Conservation (phyloP, 2,888 invertebrate species). For the Agrilus cyanescens region DNA sequence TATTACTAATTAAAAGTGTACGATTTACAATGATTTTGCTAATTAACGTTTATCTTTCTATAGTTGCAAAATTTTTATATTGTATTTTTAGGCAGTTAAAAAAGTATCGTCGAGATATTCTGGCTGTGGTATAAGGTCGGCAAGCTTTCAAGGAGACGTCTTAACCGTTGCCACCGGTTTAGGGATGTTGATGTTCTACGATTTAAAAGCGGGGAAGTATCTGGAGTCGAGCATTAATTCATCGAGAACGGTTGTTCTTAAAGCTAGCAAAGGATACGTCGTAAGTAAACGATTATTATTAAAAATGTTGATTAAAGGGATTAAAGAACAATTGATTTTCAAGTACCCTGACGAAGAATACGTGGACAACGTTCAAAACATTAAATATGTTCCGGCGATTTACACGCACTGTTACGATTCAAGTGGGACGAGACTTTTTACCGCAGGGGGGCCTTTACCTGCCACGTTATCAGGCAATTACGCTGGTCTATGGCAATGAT, state of each 20-base stretch:
- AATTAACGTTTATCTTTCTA: no score
- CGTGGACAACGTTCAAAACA: constrained; percentile 70
- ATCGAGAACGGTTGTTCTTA: constrained; percentile 73
- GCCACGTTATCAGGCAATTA: constrained; percentile 88
- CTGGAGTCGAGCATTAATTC: constrained; percentile 83
- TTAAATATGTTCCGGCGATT: constrained; percentile 85
- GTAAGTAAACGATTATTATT: constrained; percentile 50
- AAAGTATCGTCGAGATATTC: constrained; percentile 78
- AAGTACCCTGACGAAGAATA: constrained; percentile 78
- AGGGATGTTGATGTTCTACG: constrained; percentile 88
- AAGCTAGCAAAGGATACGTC: constrained; percentile 81
- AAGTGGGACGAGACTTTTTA: constrained; percentile 82
- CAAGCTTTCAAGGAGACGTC: constrained; percentile 80
- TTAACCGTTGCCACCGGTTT: constrained; percentile 89
- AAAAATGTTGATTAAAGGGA: background rate
- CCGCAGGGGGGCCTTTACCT: constrained; percentile 90
- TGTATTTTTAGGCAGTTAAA: constrained; percentile 46
- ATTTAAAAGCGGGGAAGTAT: constrained; percentile 82
- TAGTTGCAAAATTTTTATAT: constrained; percentile 1
- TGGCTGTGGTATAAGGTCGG: constrained; percentile 84
- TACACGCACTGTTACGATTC: constrained; percentile 95
- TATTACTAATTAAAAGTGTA: no score
- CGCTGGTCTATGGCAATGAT: constrained; percentile 85
- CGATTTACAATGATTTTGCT: background rate
- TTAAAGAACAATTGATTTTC: no score